These are phyloP conservation scores for Drosophila kohkoa DNA, from an alignment of 1,140 invertebrate genomes.

Conservation along the genomic window DNA sequence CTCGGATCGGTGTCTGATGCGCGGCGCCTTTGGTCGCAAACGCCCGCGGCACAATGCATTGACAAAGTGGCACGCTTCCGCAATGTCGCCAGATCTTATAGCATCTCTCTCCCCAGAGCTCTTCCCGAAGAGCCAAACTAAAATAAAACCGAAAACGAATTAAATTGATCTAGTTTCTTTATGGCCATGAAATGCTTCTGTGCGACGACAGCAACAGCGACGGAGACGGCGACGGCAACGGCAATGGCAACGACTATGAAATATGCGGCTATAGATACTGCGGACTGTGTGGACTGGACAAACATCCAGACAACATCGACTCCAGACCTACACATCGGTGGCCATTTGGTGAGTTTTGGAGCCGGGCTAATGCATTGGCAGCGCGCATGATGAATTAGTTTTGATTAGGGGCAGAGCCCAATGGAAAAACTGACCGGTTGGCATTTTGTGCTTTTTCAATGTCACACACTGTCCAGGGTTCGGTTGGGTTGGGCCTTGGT, in stretches of 20 bases:
- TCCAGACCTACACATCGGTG: constrained; percentile 8
- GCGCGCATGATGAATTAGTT: constrained; percentile 80
- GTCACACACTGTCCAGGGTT: constrained; percentile 29
- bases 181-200: constrained; percentile 79
- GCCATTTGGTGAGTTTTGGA: constrained; percentile 15
- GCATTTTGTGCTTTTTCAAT: constrained; percentile 57
- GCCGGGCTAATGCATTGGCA: constrained; percentile 77
- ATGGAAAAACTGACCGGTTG: constrained; percentile 18
- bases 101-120: constrained; percentile 9
- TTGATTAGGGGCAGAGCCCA: constrained; percentile 69
- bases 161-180: constrained; percentile 83
- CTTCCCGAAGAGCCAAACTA: constrained; percentile 5
- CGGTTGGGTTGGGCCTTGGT: constrained; percentile 2
- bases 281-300: constrained; percentile 37
- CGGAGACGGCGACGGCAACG: constrained; percentile 32
- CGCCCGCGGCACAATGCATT: constrained; percentile 78
- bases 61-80: constrained; percentile 81
- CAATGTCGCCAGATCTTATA: constrained; percentile 71
- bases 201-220: constrained; percentile 56
- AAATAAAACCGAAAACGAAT: constrained; percentile 72
- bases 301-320: constrained; percentile 19
- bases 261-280: constrained; percentile 76
- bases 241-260: constrained; percentile 68
- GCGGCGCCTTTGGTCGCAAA: constrained; percentile 72
- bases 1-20: constrained; percentile 21